Evolutionary conservation across 2,113 vertebrate genomes (phyloP), one percentile per base, ranked within the genome.

Genomic region (Puntigrus tetrazona): DNA sequence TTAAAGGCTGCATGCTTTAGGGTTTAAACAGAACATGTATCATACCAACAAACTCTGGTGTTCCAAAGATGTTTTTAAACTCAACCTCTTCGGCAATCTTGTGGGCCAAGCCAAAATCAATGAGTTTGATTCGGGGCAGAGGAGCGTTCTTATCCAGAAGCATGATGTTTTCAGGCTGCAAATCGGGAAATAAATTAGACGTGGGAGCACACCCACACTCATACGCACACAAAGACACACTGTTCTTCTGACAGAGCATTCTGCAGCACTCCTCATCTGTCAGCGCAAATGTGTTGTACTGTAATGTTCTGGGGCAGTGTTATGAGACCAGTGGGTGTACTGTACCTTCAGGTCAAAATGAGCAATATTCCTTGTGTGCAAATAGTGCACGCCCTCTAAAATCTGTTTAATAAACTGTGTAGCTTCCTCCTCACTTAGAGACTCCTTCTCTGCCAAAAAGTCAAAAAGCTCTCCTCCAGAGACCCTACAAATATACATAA

Each of bases 121-220:
- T 99, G 86, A 99, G 89, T 86, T 99, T 99, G 89, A 99, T 99
- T 83, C 95, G 96, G 0, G 97, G 97, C 73, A 97, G 87, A 77
- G 93, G 91, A 50, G 94, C 92, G 38, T 94, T 94, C 89, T 97
- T 97, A 91, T 98, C 96, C 89, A 98, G 94, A 90, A 99, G 95
- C 97, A 99, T 99, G 87, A 99, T 98, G 82, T 99, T 99, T 94
- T 99, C 98, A 93, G 98, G 98, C 97, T 99, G 89, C 81, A 90
- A 90, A 85, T 6, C 84, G 25, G 87, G 78, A 82, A 91, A 61
- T 84, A 85, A 87, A 82, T 31, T 38, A 57, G 16, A 78, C 74
- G 50, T n/a, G 38, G 7, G n/a, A 41, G 31, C n/a, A 81, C 57
- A 85, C 18, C 57, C 43, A 75, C 22, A 61, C 34, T 43, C 18